Conservation (phyloP, 1,140 invertebrate species). For the Bombus cullumanus region DNA sequence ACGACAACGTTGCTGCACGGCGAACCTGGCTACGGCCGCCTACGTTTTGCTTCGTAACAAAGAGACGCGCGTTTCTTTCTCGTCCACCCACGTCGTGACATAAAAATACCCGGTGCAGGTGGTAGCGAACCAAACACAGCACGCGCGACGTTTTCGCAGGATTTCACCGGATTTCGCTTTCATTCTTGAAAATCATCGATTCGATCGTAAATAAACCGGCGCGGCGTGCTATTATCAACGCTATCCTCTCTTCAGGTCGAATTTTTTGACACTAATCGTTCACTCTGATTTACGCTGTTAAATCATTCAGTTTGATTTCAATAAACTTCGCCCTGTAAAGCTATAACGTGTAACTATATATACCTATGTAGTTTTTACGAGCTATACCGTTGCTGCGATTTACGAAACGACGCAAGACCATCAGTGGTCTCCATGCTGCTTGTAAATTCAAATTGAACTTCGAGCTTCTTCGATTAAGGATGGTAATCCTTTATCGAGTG, state of each 20-base stretch:
- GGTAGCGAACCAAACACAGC: conserved; percentile 32
- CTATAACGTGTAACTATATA: background rate
- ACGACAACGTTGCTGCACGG: background rate
- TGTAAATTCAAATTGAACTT: conserved; percentile 65
- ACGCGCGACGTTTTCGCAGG: background rate
- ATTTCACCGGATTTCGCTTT: conserved; percentile 44
- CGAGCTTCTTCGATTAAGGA: conserved; percentile 35
- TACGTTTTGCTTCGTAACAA: conserved; percentile 63
- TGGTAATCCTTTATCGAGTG: conserved; percentile 53
- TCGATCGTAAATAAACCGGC: background rate
- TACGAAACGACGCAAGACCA: conserved; percentile 6
- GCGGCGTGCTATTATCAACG: background rate
- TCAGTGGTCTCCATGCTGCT: conserved; percentile 16
- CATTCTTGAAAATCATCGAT: conserved; percentile 15
- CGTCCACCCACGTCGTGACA: conserved; percentile 59
- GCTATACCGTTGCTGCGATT: background rate
- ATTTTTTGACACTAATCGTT: too few relatives aligned
- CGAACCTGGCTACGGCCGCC: conserved; percentile 50
- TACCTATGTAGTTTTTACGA: background rate
- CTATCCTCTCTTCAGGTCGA: too few relatives aligned
- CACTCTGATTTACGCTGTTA: too few relatives aligned
- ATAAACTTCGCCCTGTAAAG: background rate
- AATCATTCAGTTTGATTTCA: background rate
- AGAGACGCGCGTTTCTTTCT: conserved; percentile 65
- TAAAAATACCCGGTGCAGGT: conserved; percentile 65